phyloP scores from a whole-genome alignment of 2,888 invertebrate species.

The Tetropium fuscum region DNA sequence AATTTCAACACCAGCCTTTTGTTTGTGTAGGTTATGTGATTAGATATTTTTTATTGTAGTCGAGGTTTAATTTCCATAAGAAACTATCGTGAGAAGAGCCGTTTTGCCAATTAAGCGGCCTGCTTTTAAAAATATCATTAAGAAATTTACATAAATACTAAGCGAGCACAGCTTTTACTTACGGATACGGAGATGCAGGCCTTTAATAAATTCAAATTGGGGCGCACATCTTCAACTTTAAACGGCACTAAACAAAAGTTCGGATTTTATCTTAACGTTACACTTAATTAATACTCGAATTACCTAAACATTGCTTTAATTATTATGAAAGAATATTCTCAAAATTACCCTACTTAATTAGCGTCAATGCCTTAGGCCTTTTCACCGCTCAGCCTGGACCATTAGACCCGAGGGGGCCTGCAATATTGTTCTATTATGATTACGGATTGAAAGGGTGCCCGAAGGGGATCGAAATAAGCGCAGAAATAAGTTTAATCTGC shows the following conservation, averaged over 20 bases:
- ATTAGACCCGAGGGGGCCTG: constrained; percentile 14
- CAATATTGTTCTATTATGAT: constrained; percentile 10
- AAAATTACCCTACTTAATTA: constrained; percentile 56
- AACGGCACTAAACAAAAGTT: constrained; percentile 34
- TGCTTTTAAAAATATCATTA: constrained; percentile 46
- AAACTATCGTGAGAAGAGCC: no score
- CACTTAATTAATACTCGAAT: constrained; percentile 52
- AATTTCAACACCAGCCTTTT: no score
- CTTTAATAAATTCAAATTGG: constrained; percentile 53
- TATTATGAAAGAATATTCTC: constrained; percentile 56
- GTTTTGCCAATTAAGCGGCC: constrained; percentile 46
- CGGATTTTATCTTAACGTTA: constrained; percentile 34
- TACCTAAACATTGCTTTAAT: constrained; percentile 59
- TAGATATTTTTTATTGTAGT: no score
- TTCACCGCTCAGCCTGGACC: constrained; percentile 17
- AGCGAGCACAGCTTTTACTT: constrained; percentile 48
- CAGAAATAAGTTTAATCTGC: no score
- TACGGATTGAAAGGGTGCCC: constrained; percentile 7
- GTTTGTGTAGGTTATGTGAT: no score
- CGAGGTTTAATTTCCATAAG: no score
- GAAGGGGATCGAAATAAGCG: background rate
- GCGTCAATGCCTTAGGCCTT: constrained; percentile 12
- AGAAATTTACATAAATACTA: constrained; percentile 53
- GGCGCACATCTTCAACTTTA: constrained; percentile 28
- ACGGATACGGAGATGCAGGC: constrained; percentile 50